Evolutionary conservation across 30 jellyfish, hydroid and myxozoan genomes (phyloP).

Genomic region (Chrysaora quinquecirrha): DNA sequence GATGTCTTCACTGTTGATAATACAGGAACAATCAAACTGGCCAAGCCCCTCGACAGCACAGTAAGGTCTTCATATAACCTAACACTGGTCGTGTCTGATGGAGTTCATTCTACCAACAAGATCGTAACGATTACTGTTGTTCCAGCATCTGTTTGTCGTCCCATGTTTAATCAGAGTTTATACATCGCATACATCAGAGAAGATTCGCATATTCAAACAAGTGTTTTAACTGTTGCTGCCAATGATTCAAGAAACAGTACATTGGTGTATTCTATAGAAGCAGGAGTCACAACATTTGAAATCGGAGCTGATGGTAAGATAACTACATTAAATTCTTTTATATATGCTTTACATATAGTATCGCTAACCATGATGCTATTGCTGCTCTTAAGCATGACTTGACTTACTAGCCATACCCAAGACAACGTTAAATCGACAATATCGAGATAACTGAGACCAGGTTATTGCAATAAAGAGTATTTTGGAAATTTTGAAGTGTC

Average conservation of each 20-base stretch:
- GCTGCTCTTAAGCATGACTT: no score
- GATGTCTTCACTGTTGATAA: slow-evolving; percentile 70
- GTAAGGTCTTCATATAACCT: slow-evolving; percentile 43
- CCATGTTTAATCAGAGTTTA: slow-evolving; percentile 68
- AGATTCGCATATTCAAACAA: slow-evolving; percentile 30
- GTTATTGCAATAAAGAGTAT: no score
- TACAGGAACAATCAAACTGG: slow-evolving; percentile 62
- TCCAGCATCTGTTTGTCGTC: slow-evolving; percentile 43
- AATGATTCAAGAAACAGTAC: slow-evolving; percentile 52
- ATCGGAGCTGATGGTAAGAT: slow-evolving; percentile 39
- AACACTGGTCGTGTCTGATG: slow-evolving; percentile 71
- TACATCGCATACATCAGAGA: slow-evolving; percentile 58
- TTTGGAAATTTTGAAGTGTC: no score
- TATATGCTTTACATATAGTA: no score
- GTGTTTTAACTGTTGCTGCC: slow-evolving; percentile 70
- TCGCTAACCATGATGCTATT: no score
- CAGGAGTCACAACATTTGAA: slow-evolving; percentile 32
- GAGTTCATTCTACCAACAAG: slow-evolving; percentile 17
- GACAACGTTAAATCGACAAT: no score
- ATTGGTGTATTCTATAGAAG: slow-evolving; percentile 36
- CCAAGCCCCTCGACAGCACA: slow-evolving; percentile 26
- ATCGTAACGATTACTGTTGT: slow-evolving; percentile 19
- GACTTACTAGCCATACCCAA: no score
- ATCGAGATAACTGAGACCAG: no score
- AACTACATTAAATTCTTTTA: no score